Conservation (phyloP, 2,797 vertebrate species). For the Parauchenoglanis ngamensis region DNA sequence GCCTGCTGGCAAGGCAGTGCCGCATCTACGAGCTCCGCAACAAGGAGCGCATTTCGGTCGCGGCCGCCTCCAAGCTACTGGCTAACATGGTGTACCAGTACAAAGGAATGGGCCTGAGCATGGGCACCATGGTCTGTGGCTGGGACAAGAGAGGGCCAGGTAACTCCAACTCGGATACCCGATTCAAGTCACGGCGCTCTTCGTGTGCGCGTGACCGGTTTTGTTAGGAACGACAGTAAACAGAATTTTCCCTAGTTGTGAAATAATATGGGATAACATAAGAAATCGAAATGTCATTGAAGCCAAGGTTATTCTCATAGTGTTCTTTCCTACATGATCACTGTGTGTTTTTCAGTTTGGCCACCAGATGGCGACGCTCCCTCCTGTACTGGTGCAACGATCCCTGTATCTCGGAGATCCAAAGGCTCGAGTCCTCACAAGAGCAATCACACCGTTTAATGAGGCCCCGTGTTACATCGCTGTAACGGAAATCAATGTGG, state of each 20-base stretch:
- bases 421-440: neutral
- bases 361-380: neutral
- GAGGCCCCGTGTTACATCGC: conserved; percentile 69
- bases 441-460: conserved; percentile 65
- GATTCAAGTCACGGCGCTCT: neutral
- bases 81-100: conserved; percentile 97
- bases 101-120: conserved; percentile 92
- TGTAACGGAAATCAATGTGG: conserved; percentile 76
- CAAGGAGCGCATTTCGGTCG: conserved; percentile 91
- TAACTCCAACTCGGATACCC: conserved; percentile 48
- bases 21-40: conserved; percentile 91
- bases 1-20: conserved; percentile 87
- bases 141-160: conserved; percentile 94
- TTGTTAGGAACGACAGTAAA: no score
- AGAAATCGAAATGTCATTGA: neutral
- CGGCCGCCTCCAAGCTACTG: conserved; percentile 88
- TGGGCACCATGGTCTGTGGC: conserved; percentile 95
- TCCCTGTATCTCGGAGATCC: neutral
- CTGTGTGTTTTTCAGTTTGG: no score
- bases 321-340: neutral
- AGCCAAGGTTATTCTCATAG: neutral
- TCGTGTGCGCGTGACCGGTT: neutral
- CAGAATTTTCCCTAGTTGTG: neutral
- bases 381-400: neutral
- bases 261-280: neutral